A percentile compares a stretch with the other conserved stretches of the same genome.
Evolutionary conservation across 1,140 invertebrate genomes (phyloP).

Genomic region (Drosophila punjabiensis): DNA sequence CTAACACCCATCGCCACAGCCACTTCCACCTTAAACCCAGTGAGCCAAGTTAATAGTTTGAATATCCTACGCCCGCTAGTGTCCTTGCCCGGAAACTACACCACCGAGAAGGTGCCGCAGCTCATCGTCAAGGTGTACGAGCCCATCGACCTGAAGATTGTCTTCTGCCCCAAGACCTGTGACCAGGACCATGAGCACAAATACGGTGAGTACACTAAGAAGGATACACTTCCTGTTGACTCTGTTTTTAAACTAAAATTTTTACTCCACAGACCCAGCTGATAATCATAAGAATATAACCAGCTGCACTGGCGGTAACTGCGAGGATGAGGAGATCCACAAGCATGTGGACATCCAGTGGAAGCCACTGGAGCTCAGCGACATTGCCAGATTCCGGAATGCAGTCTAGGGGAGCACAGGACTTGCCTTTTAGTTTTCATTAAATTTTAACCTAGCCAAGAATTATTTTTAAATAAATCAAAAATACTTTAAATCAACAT

Average conservation of each 20-base stretch:
- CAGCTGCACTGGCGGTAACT: conserved; percentile 41
- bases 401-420: not conserved
- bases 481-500: not conserved
- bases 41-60: conserved; percentile 57
- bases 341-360: conserved; percentile 63
- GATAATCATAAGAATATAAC: conserved; percentile 69
- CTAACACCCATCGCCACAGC: conserved; percentile 40
- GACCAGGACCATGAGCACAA: conserved; percentile 71
- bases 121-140: conserved; percentile 66
- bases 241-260: too few relatives aligned
- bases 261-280: conserved; percentile 60
- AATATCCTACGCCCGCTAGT: conserved; percentile 23
- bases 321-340: conserved; percentile 38
- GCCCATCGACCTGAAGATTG: conserved; percentile 71
- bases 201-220: conserved; percentile 50
- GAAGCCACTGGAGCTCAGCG: conserved; percentile 53
- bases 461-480: conserved; percentile 3
- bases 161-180: conserved; percentile 69
- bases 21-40: conserved; percentile 46
- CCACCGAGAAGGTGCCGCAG: conserved; percentile 61
- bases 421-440: conserved; percentile 15
- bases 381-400: conserved; percentile 62
- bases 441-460: conserved; percentile 19
- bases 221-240: not conserved
- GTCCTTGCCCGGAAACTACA: conserved; percentile 23